phyloP scores from a whole-genome alignment of 2,888 invertebrate species.

The Chrysolina americana region DNA sequence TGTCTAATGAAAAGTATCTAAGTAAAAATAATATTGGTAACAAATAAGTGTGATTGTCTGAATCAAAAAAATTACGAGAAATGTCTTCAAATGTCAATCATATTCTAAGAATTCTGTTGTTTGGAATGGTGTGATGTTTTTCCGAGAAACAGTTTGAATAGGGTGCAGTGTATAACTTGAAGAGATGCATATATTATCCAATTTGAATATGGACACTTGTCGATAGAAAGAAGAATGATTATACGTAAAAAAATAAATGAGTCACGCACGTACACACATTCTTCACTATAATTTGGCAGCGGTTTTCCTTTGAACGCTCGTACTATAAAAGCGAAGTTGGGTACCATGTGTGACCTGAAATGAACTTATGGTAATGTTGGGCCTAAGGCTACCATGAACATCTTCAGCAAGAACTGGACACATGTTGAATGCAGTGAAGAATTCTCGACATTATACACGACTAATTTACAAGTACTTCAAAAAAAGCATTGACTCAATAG shows the following conservation, averaged over 20 bases:
- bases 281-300: conserved; percentile 18
- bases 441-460: conserved; percentile 26
- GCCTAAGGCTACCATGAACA: conserved; percentile 46
- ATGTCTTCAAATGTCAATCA: no score
- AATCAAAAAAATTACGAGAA: no score
- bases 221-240: background rate
- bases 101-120: no score
- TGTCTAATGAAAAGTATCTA: no score
- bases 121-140: no score
- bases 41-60: no score
- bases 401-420: conserved; percentile 27
- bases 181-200: background rate
- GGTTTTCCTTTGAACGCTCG: conserved; percentile 14
- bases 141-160: background rate
- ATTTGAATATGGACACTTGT: background rate
- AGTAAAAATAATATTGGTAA: no score
- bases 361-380: conserved; percentile 52
- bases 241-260: background rate
- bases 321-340: conserved; percentile 19
- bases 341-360: conserved; percentile 52
- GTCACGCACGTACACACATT: conserved; percentile 21
- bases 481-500: conserved; percentile 11
- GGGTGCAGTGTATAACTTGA: background rate
- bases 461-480: conserved; percentile 24
- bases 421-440: conserved; percentile 14